Percentiles rank a stretch among this genome's conserved stretches.
phyloP scores from a whole-genome alignment of 1,140 invertebrate species.

The Apocrypta bakeri region DNA sequence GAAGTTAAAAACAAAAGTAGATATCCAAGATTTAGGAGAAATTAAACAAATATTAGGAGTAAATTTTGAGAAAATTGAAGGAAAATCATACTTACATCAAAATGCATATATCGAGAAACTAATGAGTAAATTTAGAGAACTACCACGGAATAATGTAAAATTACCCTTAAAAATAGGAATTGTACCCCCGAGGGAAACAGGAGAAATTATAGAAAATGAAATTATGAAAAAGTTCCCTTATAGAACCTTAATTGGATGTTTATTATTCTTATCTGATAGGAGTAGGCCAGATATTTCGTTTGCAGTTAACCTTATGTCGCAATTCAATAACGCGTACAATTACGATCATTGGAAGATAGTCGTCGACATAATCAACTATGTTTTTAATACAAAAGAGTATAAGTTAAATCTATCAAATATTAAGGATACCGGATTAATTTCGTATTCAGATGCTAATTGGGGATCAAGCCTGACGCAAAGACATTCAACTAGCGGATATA shows the following conservation, averaged over 20 bases:
- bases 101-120: neutral
- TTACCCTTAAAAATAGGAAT: slow-evolving; percentile 5
- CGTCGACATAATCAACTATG: too few species aligned
- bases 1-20: neutral
- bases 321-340: too few species aligned
- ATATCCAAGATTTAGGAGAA: slow-evolving; percentile 1
- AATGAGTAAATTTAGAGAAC: neutral
- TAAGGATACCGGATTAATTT: neutral
- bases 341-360: too few species aligned
- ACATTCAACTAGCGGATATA: neutral
- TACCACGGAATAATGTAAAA: neutral
- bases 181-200: neutral
- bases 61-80: neutral
- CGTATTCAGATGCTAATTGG: neutral
- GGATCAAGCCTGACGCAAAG: neutral
- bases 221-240: slow-evolving; percentile 5
- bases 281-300: too few species aligned
- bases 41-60: neutral
- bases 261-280: too few species aligned
- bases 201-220: slow-evolving; percentile 3
- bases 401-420: too few species aligned
- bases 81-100: neutral
- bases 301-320: too few species aligned
- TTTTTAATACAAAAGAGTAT: too few species aligned
- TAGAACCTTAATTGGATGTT: neutral